phyloP scores from a whole-genome alignment of 2,113 vertebrate species.

The Ondatra zibethicus region DNA sequence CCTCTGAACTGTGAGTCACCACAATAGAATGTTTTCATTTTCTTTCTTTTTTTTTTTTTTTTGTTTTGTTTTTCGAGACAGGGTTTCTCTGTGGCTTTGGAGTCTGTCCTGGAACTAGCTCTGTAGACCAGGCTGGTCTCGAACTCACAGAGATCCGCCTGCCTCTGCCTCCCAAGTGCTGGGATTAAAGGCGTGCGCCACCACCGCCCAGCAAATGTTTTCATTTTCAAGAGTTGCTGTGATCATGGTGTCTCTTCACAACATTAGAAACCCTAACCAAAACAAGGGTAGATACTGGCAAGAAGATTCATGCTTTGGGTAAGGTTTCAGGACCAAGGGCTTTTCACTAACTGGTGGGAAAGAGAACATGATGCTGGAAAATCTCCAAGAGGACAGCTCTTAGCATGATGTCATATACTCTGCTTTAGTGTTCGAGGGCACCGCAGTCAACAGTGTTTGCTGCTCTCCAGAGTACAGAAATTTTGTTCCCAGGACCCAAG shows the following conservation, averaged over 20 bases:
- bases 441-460: background rate
- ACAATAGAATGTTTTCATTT: background rate
- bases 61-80: too few relatives aligned
- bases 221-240: background rate
- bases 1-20: background rate
- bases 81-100: too few relatives aligned
- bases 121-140: too few relatives aligned
- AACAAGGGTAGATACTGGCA: background rate
- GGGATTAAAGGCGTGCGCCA: too few relatives aligned
- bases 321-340: background rate
- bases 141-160: too few relatives aligned
- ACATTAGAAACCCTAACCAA: background rate
- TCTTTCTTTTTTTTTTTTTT: too few relatives aligned
- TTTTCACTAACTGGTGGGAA: background rate
- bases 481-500: background rate
- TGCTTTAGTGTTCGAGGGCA: too few relatives aligned
- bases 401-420: background rate
- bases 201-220: too few relatives aligned
- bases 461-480: background rate
- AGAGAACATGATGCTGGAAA: background rate
- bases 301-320: background rate
- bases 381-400: background rate
- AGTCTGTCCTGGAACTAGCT: too few relatives aligned
- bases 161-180: too few relatives aligned
- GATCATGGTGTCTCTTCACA: background rate